Base-by-base conservation (phyloP, 2,797 vertebrate species). In the Lutjanus argentimaculatus region DNA sequence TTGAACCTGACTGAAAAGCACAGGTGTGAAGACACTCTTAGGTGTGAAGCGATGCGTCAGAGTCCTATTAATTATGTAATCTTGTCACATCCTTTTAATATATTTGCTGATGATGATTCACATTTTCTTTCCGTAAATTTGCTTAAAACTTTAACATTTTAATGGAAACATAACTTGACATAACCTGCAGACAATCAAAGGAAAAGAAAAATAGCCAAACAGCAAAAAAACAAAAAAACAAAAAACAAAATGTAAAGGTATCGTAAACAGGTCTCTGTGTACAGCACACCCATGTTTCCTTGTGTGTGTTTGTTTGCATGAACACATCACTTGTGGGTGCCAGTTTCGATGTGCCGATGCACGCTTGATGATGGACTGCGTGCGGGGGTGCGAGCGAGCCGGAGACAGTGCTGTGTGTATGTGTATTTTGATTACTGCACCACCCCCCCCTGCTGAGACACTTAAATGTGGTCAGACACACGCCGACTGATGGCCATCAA, bases 401-500 rank as follows among this genome's bases (percentile, higher is more conserved):
- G 62, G 45, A 85, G 64, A 71, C 48, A 49, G 75, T 17, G 69
- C 73, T 46, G 74, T 73, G 80, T 85, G 86, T 86, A 19, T 64
- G 83, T 81, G 80, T 89, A 15, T 85, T 91, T 88, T 90, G 91
- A 92, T 93, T 79, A 85, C 84, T 85, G 82, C 67, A 42, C 57
- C 80, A 45, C 45, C 72, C 58, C 85, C 49, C 25, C 91, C 90
- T 56, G 90, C 91, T 84, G 92, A 90, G 94, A 91, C 86, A 83
- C 93, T 95, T 94, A 93, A 92, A 91, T 91, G 91, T 88, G 92
- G 93, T 95, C 94, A 89, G 94, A 93, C 90, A 73, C 80, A 78
- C 71, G 65, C 68, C 67, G 87, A 93, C 93, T 91, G 93, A 91
- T 79, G 88, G 83, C 79, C 92, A 95, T 96, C 93, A 95, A 95